Conservation (phyloP, 1,140 invertebrate species). For the Eumeta japonica region DNA sequence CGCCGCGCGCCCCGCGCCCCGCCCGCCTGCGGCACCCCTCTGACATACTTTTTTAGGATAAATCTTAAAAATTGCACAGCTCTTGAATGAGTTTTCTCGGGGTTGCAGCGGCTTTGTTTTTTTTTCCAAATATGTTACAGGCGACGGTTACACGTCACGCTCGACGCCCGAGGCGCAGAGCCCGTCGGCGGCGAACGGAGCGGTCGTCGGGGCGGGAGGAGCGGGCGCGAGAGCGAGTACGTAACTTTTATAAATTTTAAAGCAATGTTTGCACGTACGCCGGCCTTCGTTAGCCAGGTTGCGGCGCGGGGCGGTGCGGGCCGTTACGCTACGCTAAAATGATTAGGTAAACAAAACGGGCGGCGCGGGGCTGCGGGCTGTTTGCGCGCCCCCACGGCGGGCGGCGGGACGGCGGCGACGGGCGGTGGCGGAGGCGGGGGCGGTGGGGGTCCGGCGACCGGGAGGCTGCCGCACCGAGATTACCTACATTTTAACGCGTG, state of each 20-base stretch:
- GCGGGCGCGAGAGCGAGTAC: too few relatives aligned
- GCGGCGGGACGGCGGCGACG: too few relatives aligned
- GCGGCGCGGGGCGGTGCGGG: constrained; percentile 7
- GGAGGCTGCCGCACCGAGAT: constrained; percentile 27
- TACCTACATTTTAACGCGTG: constrained; percentile 54
- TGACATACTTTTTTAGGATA: constrained; percentile 49
- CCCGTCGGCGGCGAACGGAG: too few relatives aligned
- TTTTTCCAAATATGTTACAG: constrained; percentile 34
- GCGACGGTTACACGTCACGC: too few relatives aligned
- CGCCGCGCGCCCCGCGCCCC: constrained; percentile 17
- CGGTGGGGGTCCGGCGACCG: constrained; percentile 9
- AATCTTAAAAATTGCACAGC: constrained; percentile 47
- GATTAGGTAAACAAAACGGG: constrained; percentile 47
- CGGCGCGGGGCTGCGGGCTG: too few relatives aligned
- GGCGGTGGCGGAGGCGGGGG: constrained; percentile 10
- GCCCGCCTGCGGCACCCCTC: constrained; percentile 25
- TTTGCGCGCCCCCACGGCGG: too few relatives aligned
- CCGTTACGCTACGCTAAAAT: constrained; percentile 33
- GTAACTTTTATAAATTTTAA: too few relatives aligned
- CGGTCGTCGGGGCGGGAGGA: too few relatives aligned
- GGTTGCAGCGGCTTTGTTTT: constrained; percentile 22
- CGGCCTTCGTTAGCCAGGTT: too few relatives aligned
- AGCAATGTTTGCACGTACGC: too few relatives aligned
- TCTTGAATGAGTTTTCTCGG: constrained; percentile 46
- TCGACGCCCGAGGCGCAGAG: too few relatives aligned